Conservation (phyloP, 2,888 invertebrate species). For the Lapara coniferarum region DNA sequence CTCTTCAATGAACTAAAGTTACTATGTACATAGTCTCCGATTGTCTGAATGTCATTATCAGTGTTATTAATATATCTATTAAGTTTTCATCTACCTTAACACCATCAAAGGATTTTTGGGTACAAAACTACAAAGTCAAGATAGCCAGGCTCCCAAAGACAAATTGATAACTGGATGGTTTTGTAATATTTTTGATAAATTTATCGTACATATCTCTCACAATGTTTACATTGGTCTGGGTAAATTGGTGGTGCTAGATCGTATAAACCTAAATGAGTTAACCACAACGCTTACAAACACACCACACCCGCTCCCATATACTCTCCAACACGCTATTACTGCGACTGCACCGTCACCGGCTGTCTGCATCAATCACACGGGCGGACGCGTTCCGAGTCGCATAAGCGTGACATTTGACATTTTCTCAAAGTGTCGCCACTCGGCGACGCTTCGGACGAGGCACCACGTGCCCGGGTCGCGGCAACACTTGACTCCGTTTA, state of each 20-base stretch:
- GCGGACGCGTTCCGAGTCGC: not conserved
- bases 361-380: constrained; percentile 12
- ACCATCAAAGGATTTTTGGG: too few species aligned
- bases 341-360: not conserved
- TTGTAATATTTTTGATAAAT: too few species aligned
- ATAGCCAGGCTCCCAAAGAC: too few species aligned
- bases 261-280: not conserved
- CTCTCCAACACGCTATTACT: not conserved
- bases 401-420: constrained; percentile 15
- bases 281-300: not conserved
- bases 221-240: too few species aligned
- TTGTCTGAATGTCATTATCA: too few species aligned
- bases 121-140: too few species aligned
- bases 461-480: constrained; percentile 11
- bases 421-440: constrained; percentile 12
- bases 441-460: not conserved
- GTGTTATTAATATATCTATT: too few species aligned
- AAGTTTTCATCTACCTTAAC: too few species aligned
- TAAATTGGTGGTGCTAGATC: too few species aligned
- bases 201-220: too few species aligned
- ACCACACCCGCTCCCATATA: not conserved
- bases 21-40: too few species aligned
- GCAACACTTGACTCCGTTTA: constrained; percentile 13
- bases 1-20: not conserved
- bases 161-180: too few species aligned